Base-by-base conservation (phyloP, 2,797 vertebrate species). In the Danio tinwini region DNA sequence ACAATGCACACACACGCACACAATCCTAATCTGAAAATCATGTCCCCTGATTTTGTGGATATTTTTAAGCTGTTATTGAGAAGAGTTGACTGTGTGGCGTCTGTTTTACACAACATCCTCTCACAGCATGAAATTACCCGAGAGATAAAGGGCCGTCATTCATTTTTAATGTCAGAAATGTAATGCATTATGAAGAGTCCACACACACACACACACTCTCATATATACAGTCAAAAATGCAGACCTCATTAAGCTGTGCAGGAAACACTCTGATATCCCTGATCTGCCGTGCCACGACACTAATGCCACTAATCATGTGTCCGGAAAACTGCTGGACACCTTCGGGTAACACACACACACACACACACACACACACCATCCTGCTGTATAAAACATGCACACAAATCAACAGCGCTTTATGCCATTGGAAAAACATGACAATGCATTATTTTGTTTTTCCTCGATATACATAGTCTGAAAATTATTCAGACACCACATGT, bases 151-250 rank as follows among this genome's bases (percentile, higher is more conserved):
- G 88, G 86, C 82, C 86, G 82, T 88, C 90, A 92, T 92, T 92
- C 90, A 93, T 92, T 89, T 91, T 90, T 90, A 86, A 88, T 87
- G 86, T 83, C 76, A 87, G 88, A 90, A 86, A 78, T 90, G 89
- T 88, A 88, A 78, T 59, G 81, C 76, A 86, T 91, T 92, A 90
- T 90, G 88, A 90, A 85, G 80, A 50, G 79, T 81, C 72, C 78
- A 73, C 50, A 81, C 59, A 81, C 68, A 80, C 76, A 83, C 17
- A 17, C 78, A 74, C n/a, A 81, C 59, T 81, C 17, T n/a, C 78
- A 74, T 16, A 76, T 52, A 85, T 9, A 68, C 13, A 76, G 68
- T 16, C 75, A 80, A 76, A 84, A 49, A 80, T 39, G 80, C 81
- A 84, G 52, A 82, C 71, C 80, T 74, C 69, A 80, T 72, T 58